Evolutionary conservation across 1,140 invertebrate genomes (phyloP), one percentile per base, ranked within the genome.

Genomic region (Schlechtendalia chinensis): DNA sequence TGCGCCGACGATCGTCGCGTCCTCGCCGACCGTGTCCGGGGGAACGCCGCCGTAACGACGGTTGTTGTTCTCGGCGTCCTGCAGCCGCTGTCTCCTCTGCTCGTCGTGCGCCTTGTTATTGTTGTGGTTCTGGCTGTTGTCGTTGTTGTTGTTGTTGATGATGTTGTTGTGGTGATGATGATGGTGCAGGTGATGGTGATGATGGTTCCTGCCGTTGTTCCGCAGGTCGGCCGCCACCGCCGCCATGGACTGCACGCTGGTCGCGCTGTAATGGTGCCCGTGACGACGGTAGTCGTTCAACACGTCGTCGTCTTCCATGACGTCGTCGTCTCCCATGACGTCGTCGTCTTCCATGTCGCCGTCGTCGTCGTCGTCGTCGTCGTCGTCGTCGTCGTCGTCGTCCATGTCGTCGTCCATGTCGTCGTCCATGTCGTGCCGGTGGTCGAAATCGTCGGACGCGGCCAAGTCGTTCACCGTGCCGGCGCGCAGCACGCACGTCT

Each of bases 51-150:
- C 84, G 24, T 82, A 82, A 83, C 89, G 88, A 82, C 88, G 90
- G 84, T 92, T 93, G 85, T 93, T 93, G 85, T 93, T 93, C 83
- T 92, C 91, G 10, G 91, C 91, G 84, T 93, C 91, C 85, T 93
- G 91, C 32, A 39, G 8, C 82, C 90, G 88, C 85, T 91, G 89
- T 80, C 89, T 89, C 83, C 90, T 89, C 81, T 88, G 89, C 82
- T 87, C 87, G 82, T 88, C 86, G 17, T 86, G 85, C 3, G 83
- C 83, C 56, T 84, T 84, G 45, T 83, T 83, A 59, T 83, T 87
- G 81, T 89, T 88, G 83, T 89, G 88, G 84, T 90, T 89, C 87
- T 90, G 89, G 83, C 89, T 89, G 83, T 90, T 88, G 29, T 19
- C 84, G 82, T 89, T 88, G 81, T 89, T 88, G 84, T 89, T 89